phyloP scores from a whole-genome alignment of 2,113 vertebrate genomes.

The Malurus melanocephalus region DNA sequence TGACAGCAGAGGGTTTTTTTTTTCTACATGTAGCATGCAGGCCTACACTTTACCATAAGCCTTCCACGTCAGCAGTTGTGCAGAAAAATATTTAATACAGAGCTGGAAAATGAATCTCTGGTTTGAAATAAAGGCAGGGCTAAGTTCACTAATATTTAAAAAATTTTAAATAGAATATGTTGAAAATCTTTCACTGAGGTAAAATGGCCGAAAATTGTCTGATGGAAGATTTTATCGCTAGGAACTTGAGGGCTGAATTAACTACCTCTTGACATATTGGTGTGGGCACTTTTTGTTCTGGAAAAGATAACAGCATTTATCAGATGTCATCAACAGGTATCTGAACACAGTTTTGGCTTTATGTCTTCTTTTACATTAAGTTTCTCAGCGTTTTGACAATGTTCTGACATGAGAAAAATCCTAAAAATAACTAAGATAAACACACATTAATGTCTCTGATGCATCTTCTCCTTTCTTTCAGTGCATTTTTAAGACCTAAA shows the following conservation, averaged over 20 bases:
- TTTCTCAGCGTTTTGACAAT: neutral
- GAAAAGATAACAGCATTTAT: neutral
- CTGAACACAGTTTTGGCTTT: neutral
- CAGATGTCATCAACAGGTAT: neutral
- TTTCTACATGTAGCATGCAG: neutral
- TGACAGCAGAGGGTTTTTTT: neutral
- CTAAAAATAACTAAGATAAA: neutral
- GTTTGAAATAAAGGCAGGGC: neutral
- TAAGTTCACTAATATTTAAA: neutral
- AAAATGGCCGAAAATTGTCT: constrained; percentile 15
- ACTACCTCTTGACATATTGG: neutral
- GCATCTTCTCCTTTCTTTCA: constrained; percentile 61
- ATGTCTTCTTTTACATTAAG: neutral
- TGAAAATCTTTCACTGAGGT: neutral
- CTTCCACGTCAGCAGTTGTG: neutral
- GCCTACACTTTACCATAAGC: neutral
- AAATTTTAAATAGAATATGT: neutral
- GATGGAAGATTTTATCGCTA: neutral
- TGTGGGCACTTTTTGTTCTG: neutral
- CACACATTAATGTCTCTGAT: neutral
- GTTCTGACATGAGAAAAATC: neutral
- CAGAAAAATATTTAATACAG: neutral
- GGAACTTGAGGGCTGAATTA: neutral
- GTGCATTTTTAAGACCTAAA: constrained; percentile 96
- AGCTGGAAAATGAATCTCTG: neutral